Evolutionary conservation across 2,888 invertebrate genomes (phyloP).

Genomic region (Oscheius sp.): DNA sequence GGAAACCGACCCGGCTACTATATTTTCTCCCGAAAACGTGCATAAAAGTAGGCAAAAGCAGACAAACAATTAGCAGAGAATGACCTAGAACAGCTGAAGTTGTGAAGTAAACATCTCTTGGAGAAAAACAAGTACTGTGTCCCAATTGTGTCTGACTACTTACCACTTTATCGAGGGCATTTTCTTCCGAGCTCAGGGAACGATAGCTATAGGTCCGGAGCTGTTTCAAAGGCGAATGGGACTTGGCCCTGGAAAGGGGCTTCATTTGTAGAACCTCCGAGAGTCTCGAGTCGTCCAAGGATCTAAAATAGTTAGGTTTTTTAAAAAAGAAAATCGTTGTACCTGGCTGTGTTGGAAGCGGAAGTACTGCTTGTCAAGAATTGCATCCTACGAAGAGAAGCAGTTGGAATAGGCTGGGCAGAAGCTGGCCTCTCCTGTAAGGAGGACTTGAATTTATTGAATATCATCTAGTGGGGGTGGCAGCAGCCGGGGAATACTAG

Average conservation of each 20-base stretch:
- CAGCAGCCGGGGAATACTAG: too few species aligned
- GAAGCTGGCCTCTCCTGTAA: constrained; percentile 34
- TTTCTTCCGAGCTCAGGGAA: constrained; percentile 58
- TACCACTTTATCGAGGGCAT: constrained; percentile 52
- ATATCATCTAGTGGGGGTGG: background rate
- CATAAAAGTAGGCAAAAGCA: too few species aligned
- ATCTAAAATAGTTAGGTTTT: constrained; percentile 27
- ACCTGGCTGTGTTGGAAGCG: constrained; percentile 18
- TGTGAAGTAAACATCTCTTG: too few species aligned
- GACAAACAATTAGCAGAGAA: too few species aligned
- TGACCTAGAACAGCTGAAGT: too few species aligned
- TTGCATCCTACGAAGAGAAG: constrained; percentile 36
- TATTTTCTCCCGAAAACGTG: too few species aligned
- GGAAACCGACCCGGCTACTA: too few species aligned
- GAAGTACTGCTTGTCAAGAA: constrained; percentile 27
- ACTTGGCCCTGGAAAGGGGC: constrained; percentile 52
- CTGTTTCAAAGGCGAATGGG: constrained; percentile 61
- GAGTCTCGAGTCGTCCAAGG: constrained; percentile 48
- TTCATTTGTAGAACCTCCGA: constrained; percentile 53
- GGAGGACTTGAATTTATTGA: background rate
- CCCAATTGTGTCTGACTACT: background rate
- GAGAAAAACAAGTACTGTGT: too few species aligned
- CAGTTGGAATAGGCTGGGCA: constrained; percentile 11
- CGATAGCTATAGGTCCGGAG: constrained; percentile 62
- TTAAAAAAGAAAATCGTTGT: background rate